Evolutionary conservation across 2,888 invertebrate genomes (phyloP), one percentile per base, ranked within the genome.

Genomic region (Lysandra bellargus): DNA sequence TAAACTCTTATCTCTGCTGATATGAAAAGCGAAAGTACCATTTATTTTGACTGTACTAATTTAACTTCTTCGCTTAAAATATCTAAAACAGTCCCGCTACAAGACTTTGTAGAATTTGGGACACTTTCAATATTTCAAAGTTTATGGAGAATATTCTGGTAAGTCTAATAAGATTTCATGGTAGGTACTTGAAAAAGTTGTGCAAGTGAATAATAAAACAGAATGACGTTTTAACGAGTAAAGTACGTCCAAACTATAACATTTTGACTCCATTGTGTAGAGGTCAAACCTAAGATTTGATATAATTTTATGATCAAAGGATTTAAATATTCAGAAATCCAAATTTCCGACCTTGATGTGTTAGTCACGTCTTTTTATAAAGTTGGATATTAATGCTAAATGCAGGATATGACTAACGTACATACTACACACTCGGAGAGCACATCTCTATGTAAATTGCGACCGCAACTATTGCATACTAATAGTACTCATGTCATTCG

Each of bases 281-380:
- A 64, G 23, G 30, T 23, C 2, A 61, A 23, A 61, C 23, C 61
- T 1, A 61, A 23, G 23, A 64, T 30, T 30, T 12, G 30, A 30
- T 64, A 64, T 64, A 17, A 57, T 57, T 57, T 57, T 17, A 17
- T 14, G 5, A 9, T 61, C 23, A 61, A 61, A 61, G 5, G 23
- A n/a, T n/a, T 61, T n/a, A 61, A 7, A 23, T n/a, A n/a, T 23
- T 64, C 30, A 64, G 9, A 74, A 37, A 74, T 74, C 74, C 23
- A 44, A 74, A 74, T 44, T 40, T 40, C 74, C n/a, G 74, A 40
- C 74, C 74, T 74, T 74, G 74, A 30, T 44, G 72, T 73, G 44
- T 74, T 74, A 74, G 40, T 74, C 74, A 74, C 74, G 44, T 74
- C 44, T 74, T 74, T 74, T 74, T 74, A 74, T 74, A 74, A n/a